Percentiles rank a stretch among this genome's conserved stretches.
phyloP scores from a whole-genome alignment of 2,888 invertebrate species.

The Clanis bilineata region DNA sequence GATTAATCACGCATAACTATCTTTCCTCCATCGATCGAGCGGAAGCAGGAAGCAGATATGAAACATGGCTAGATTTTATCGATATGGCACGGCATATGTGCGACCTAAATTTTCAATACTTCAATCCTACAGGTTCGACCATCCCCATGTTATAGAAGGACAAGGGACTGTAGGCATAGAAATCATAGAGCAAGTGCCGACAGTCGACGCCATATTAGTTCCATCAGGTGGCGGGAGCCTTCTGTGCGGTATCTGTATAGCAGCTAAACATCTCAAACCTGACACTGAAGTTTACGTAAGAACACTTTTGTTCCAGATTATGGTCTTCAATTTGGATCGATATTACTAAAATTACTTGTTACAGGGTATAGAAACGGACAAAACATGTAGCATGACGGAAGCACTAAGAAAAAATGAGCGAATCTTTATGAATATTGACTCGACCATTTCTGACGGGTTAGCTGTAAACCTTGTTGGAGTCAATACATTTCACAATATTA shows the following conservation, averaged over 20 bases:
- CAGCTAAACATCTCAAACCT: slow-evolving; percentile 92
- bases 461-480: slow-evolving; percentile 64
- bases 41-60: too few relatives aligned
- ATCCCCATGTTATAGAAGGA: slow-evolving; percentile 96
- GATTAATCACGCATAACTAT: too few relatives aligned
- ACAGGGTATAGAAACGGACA: slow-evolving; percentile 50
- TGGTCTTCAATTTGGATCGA: not conserved
- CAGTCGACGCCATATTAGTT: slow-evolving; percentile 93
- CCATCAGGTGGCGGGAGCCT: slow-evolving; percentile 97
- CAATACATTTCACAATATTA: slow-evolving; percentile 65
- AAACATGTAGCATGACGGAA: slow-evolving; percentile 67
- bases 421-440: slow-evolving; percentile 83
- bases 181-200: slow-evolving; percentile 92
- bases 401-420: slow-evolving; percentile 86
- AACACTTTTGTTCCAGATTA: not conserved
- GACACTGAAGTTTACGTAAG: slow-evolving; percentile 92
- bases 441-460: slow-evolving; percentile 92
- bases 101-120: not conserved
- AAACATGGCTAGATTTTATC: too few relatives aligned
- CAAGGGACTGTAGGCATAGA: slow-evolving; percentile 97
- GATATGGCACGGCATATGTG: not conserved
- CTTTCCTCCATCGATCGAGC: too few relatives aligned
- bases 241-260: slow-evolving; percentile 92
- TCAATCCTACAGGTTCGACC: slow-evolving; percentile 88
- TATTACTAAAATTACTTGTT: not conserved